Evolutionary conservation across 2,113 vertebrate genomes (phyloP).

Genomic region (Callaeas wilsoni): DNA sequence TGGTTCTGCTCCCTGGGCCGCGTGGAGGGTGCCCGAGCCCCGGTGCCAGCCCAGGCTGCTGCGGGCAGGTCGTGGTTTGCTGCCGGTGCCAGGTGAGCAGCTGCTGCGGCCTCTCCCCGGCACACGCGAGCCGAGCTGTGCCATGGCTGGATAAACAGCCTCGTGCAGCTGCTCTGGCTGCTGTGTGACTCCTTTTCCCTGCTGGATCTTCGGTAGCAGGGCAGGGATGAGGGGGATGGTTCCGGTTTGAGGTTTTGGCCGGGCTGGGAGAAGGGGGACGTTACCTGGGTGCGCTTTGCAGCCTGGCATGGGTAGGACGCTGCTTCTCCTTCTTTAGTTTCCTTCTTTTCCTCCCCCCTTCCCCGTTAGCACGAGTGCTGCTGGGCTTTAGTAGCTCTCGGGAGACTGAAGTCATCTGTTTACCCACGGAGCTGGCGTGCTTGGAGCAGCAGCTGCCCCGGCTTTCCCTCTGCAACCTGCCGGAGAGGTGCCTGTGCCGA

Average conservation of each 20-base stretch:
- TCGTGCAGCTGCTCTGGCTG: background rate
- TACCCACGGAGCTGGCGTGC: background rate
- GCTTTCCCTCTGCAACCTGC: background rate
- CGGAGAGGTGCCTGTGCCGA: background rate
- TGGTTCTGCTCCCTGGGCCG: fast-evolving
- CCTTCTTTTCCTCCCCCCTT: background rate
- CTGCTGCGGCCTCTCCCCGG: background rate
- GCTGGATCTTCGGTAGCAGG: background rate
- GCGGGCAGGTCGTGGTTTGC: background rate
- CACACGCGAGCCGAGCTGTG: fast-evolving
- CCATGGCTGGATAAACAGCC: background rate
- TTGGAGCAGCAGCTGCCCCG: background rate
- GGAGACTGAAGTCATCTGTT: slow-evolving; percentile 48
- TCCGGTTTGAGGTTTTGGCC: background rate
- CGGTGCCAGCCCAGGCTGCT: background rate
- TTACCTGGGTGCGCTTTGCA: background rate
- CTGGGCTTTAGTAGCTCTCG: background rate
- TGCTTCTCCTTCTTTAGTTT: background rate
- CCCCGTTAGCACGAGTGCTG: background rate
- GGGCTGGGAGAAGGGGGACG: background rate
- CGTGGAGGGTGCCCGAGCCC: background rate
- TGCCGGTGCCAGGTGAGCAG: background rate
- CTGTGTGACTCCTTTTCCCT: fast-evolving
- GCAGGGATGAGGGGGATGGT: background rate
- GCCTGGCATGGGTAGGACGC: fast-evolving